These are phyloP conservation scores for Scolopax bukidnonensis DNA, from an alignment of 2,797 vertebrate species.

Conservation along the genomic window DNA sequence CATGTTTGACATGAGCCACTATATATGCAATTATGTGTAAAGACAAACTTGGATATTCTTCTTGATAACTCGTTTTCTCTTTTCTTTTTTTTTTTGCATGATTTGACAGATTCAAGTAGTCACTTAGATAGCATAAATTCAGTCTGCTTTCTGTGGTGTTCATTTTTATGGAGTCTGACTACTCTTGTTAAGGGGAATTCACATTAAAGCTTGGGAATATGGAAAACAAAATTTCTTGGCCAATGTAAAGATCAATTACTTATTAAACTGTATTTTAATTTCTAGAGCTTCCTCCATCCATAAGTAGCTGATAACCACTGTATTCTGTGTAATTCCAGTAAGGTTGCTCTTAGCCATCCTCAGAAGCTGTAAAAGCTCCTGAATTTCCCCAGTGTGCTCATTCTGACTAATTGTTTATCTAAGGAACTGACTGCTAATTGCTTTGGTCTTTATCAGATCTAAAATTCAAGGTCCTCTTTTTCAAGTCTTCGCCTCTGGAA, in stretches of 20 bases:
- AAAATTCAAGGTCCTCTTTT: background rate
- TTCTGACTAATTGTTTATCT: background rate
- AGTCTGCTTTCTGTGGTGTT: background rate
- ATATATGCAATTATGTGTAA: background rate
- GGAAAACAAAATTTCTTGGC: background rate
- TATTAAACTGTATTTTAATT: background rate
- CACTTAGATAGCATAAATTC: background rate
- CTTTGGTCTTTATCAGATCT: background rate
- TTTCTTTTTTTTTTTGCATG: background rate
- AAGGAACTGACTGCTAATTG: background rate
- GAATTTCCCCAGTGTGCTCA: background rate
- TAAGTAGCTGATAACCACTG: background rate
- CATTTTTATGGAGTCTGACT: background rate
- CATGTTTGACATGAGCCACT: background rate
- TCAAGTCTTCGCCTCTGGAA: background rate
- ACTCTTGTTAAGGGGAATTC: background rate
- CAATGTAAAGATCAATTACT: background rate
- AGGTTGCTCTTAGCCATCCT: background rate
- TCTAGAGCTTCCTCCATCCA: background rate
- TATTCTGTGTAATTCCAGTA: background rate
- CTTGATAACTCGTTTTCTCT: background rate
- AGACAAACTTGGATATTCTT: background rate
- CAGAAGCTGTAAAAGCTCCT: background rate
- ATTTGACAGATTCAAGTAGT: background rate
- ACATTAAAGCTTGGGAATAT: background rate